Evolutionary conservation across 2,113 vertebrate genomes (phyloP).

Genomic region (Sturnus vulgaris): DNA sequence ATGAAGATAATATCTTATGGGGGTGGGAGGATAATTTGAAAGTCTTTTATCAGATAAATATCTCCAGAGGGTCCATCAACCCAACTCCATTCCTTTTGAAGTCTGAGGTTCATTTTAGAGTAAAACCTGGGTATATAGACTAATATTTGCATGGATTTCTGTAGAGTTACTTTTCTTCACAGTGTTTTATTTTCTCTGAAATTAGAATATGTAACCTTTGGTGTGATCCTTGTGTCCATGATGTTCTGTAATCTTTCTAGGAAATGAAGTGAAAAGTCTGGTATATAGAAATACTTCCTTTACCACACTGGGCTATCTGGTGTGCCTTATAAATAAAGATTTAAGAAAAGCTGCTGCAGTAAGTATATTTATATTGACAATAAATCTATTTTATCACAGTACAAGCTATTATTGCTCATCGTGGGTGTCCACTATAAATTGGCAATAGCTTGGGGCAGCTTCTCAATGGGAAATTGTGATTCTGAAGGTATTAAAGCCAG

Average conservation of each 20-base stretch:
- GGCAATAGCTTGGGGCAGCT: slow-evolving; percentile 54
- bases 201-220: not conserved
- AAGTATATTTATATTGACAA: slow-evolving; percentile 55
- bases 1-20: not conserved
- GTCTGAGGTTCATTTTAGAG: not conserved
- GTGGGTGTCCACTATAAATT: slow-evolving; percentile 55
- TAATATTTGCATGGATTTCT: not conserved
- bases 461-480: slow-evolving; percentile 59
- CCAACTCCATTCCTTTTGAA: not conserved
- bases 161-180: not conserved
- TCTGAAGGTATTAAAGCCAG: slow-evolving; percentile 63
- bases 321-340: slow-evolving; percentile 56
- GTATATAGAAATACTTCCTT: not conserved
- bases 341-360: slow-evolving; percentile 56
- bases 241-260: slow-evolving; percentile 12
- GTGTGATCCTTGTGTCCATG: not conserved
- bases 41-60: not conserved
- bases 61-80: not conserved
- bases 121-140: not conserved
- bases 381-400: slow-evolving; percentile 53
- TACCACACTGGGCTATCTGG: not conserved
- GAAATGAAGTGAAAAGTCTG: slow-evolving; percentile 36
- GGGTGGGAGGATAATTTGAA: not conserved
- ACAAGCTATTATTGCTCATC: slow-evolving; percentile 61
- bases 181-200: slow-evolving; percentile 13